Evolutionary conservation across 2,888 invertebrate species (phyloP).

Genomic region (Caenorhabditis sp.): DNA sequence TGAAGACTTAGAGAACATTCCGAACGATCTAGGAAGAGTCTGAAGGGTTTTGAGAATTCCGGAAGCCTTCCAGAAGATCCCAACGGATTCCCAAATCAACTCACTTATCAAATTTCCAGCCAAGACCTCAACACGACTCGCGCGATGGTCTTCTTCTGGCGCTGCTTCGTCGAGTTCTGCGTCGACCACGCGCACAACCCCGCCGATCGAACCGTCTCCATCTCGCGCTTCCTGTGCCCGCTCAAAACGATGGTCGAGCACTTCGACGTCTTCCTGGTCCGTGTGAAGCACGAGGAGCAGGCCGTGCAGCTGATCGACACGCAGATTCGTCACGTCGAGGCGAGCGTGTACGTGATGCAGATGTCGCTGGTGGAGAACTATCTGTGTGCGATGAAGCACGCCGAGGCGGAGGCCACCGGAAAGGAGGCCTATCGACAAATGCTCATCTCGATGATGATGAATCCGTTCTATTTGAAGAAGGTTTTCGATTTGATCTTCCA

Average conservation of each 20-base stretch:
- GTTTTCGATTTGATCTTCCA: constrained; percentile 23
- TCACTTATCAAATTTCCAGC: constrained; percentile 23
- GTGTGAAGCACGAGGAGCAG: constrained; percentile 7
- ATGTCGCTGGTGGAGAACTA: constrained; percentile 50
- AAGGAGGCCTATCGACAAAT: constrained; percentile 23
- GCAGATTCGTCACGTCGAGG: not conserved
- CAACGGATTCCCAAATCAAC: not conserved
- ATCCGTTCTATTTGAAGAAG: constrained; percentile 50
- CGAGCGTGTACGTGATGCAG: constrained; percentile 2
- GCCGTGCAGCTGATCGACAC: not conserved
- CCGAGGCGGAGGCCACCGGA: constrained; percentile 27
- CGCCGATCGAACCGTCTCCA: constrained; percentile 5
- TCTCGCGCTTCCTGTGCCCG: constrained; percentile 18
- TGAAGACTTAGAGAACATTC: no score
- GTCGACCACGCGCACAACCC: not conserved
- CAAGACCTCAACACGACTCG: constrained; percentile 18
- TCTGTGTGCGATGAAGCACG: constrained; percentile 14
- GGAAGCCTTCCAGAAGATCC: not conserved
- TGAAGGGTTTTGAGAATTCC: no score
- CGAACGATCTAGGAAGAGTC: no score
- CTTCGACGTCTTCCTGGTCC: constrained; percentile 6
- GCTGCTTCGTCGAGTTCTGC: constrained; percentile 36
- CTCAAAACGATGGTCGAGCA: constrained; percentile 39
- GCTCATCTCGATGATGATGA: constrained; percentile 27
- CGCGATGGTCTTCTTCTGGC: constrained; percentile 40